phyloP scores from a whole-genome alignment of 92 coral and sea anemone genomes.

The Bergia puertoricense region DNA sequence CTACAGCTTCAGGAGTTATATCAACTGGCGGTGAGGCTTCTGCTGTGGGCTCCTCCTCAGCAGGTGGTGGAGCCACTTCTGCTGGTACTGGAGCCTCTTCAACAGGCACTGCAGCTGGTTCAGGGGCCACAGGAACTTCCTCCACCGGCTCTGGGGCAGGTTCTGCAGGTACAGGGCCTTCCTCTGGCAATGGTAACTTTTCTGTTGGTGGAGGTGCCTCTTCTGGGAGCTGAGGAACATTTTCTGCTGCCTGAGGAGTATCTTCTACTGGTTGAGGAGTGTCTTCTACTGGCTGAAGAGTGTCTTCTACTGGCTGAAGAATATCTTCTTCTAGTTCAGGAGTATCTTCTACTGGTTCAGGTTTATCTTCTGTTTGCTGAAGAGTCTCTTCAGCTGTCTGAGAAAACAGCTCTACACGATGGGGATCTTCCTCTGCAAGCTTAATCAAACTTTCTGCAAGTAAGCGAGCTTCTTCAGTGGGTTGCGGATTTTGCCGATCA shows the following conservation, averaged over 20 bases:
- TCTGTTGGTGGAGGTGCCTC: conserved; percentile 5
- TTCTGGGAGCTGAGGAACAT: neutral
- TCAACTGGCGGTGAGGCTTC: neutral
- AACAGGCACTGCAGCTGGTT: neutral
- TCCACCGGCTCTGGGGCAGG: neutral
- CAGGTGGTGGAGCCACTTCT: conserved; percentile 8
- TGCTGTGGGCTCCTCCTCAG: neutral
- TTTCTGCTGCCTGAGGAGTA: neutral
- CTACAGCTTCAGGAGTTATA: neutral
- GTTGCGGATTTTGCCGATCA: neutral
- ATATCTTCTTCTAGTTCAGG: conserved; percentile 3
- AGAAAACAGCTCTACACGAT: neutral
- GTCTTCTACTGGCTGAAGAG: neutral
- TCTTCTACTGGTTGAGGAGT: neutral
- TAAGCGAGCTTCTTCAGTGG: conserved; percentile 26
- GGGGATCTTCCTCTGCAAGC: conserved; percentile 23
- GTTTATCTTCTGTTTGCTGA: conserved; percentile 6
- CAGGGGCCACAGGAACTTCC: neutral
- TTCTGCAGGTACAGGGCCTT: conserved; percentile 2
- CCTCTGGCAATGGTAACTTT: neutral
- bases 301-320: neutral
- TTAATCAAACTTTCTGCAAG: conserved; percentile 31
- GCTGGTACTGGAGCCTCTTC: neutral
- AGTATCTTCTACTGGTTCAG: neutral
- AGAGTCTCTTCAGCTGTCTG: neutral